Evolutionary conservation across 1,140 invertebrate genomes (phyloP).

Genomic region (Littorina saxatilis): DNA sequence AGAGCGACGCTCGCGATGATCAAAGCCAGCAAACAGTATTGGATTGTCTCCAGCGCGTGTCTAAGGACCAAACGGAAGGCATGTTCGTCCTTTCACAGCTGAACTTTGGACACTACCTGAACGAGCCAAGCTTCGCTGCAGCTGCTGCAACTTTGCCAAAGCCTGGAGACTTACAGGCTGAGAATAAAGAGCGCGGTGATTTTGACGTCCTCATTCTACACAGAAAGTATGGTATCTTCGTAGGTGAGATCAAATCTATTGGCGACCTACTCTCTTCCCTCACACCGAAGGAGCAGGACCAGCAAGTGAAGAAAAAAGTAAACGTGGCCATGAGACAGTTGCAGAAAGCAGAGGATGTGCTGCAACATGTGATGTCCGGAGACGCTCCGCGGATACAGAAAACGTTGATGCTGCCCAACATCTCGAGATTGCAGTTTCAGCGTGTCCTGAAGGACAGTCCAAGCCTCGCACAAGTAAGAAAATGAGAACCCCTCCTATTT

Average conservation of each 20-base stretch:
- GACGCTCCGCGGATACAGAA: neutral
- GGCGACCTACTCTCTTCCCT: neutral
- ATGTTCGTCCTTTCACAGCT: conserved; percentile 10
- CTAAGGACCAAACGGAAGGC: neutral
- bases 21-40: conserved; percentile 4
- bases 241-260: conserved; percentile 5
- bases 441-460: neutral
- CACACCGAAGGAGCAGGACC: neutral
- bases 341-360: neutral
- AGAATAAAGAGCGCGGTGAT: neutral
- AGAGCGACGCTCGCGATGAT: neutral
- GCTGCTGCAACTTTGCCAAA: neutral
- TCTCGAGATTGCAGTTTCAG: neutral
- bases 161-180: neutral
- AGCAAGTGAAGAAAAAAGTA: neutral
- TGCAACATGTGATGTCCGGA: conserved; percentile 6
- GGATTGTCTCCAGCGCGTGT: neutral
- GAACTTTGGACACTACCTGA: neutral
- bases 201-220: conserved; percentile 12
- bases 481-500: no score
- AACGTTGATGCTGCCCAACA: neutral
- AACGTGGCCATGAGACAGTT: neutral
- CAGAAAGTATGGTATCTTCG: neutral
- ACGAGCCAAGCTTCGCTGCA: neutral
- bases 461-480: neutral